These are phyloP conservation scores for Himantopus leucocephalus DNA, from an alignment of 2,113 vertebrate genomes.

Conservation along the genomic window DNA sequence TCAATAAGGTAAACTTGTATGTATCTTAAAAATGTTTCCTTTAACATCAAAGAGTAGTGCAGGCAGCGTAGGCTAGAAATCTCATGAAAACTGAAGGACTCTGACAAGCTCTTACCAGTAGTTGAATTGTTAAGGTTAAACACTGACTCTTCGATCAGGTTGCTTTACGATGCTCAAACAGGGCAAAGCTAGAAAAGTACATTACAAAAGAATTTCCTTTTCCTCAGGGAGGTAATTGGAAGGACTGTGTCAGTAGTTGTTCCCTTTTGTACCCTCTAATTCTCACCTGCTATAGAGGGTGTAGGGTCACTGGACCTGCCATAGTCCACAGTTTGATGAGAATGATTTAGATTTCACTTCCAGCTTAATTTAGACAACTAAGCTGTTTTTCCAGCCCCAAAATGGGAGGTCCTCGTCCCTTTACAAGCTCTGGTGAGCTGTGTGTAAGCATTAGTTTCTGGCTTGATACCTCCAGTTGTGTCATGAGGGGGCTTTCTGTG, in stretches of 20 bases:
- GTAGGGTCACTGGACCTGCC: background rate
- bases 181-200: background rate
- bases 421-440: background rate
- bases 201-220: background rate
- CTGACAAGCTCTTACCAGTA: background rate
- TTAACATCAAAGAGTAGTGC: background rate
- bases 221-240: background rate
- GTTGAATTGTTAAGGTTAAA: background rate
- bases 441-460: background rate
- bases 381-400: background rate
- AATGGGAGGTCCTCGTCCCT: background rate
- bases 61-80: background rate
- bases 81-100: background rate
- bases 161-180: background rate
- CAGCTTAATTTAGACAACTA: background rate
- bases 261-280: fast-evolving
- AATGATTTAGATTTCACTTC: background rate
- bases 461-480: background rate
- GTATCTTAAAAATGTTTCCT: background rate
- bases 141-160: background rate
- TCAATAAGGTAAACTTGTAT: background rate
- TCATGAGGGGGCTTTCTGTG: background rate
- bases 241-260: background rate
- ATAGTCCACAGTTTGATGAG: background rate
- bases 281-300: background rate